Conservation (phyloP, 2,113 vertebrate genomes). For the Ailuropoda melanoleuca region DNA sequence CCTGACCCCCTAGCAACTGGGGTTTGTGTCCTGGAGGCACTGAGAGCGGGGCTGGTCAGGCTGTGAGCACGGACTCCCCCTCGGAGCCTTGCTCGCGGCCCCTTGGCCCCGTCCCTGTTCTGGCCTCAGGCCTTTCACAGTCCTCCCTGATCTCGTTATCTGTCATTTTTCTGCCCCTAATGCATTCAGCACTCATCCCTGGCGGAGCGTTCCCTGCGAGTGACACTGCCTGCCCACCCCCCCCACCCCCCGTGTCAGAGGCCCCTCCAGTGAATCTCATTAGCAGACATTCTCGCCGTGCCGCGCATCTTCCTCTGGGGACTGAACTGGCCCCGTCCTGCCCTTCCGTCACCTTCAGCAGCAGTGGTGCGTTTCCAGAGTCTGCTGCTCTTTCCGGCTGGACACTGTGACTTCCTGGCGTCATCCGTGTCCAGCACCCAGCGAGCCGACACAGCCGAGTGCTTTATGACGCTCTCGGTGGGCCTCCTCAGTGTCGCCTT, state of each 20-base stretch:
- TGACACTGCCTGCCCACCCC: neutral
- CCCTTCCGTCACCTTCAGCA: neutral
- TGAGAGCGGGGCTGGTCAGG: neutral
- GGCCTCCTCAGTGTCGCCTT: neutral
- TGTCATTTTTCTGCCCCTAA: constrained; percentile 74
- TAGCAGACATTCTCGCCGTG: neutral
- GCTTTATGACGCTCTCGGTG: accelerated
- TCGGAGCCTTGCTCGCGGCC: constrained; percentile 26
- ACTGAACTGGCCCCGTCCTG: neutral
- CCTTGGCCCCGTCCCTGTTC: neutral
- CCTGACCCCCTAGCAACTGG: neutral
- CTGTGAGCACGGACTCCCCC: constrained; percentile 19
- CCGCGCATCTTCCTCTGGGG: no score
- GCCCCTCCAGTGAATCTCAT: neutral
- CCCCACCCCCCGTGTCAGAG: neutral
- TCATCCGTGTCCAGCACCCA: accelerated
- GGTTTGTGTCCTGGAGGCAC: constrained; percentile 24
- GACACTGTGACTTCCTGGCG: accelerated
- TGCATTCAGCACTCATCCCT: constrained; percentile 66
- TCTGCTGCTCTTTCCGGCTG: neutral
- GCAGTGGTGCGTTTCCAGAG: accelerated
- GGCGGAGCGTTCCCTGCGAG: constrained; percentile 50
- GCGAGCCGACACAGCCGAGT: accelerated
- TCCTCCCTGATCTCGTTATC: constrained; percentile 79
- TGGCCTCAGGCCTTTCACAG: constrained; percentile 8